Percentiles rank a stretch among this genome's conserved stretches.
Evolutionary conservation across 2,888 invertebrate species (phyloP).

Genomic region (Operophtera brumata): DNA sequence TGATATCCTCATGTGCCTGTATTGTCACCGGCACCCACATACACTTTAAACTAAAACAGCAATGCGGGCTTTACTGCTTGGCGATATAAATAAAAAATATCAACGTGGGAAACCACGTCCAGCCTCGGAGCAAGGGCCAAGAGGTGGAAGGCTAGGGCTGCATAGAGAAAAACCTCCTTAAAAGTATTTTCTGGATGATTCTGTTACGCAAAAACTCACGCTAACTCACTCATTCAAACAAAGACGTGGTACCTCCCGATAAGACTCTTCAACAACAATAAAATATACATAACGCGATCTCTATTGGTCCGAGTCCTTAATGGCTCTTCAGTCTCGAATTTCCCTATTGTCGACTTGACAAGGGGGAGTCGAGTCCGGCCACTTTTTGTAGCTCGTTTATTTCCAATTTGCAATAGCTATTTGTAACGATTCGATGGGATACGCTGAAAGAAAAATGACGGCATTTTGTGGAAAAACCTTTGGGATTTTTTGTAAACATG

Average conservation of each 20-base stretch:
- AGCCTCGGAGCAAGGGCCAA: too few relatives aligned
- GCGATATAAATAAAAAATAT: too few relatives aligned
- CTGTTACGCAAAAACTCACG: neutral
- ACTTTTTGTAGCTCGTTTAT: conserved; percentile 59
- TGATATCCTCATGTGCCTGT: too few relatives aligned
- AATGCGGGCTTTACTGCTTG: too few relatives aligned
- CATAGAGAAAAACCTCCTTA: too few relatives aligned
- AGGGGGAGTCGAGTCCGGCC: conserved; percentile 45
- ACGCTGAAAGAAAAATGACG: conserved; percentile 36
- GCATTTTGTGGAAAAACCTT: conserved; percentile 33
- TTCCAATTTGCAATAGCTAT: conserved; percentile 59
- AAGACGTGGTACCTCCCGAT: neutral
- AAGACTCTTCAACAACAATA: conserved; percentile 38
- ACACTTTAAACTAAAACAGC: too few relatives aligned
- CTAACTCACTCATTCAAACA: neutral
- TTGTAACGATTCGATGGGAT: conserved; percentile 49
- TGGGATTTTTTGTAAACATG: conserved; percentile 21
- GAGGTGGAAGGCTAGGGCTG: too few relatives aligned
- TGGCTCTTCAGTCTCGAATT: conserved; percentile 47
- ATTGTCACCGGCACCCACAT: too few relatives aligned
- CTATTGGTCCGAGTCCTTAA: conserved; percentile 39
- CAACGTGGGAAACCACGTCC: too few relatives aligned
- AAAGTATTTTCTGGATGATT: too few relatives aligned
- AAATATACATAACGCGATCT: conserved; percentile 47
- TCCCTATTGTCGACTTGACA: conserved; percentile 47